These are phyloP conservation scores for Caenorhabditis sp. DNA, from an alignment of 2,888 invertebrate species.

Conservation along the genomic window DNA sequence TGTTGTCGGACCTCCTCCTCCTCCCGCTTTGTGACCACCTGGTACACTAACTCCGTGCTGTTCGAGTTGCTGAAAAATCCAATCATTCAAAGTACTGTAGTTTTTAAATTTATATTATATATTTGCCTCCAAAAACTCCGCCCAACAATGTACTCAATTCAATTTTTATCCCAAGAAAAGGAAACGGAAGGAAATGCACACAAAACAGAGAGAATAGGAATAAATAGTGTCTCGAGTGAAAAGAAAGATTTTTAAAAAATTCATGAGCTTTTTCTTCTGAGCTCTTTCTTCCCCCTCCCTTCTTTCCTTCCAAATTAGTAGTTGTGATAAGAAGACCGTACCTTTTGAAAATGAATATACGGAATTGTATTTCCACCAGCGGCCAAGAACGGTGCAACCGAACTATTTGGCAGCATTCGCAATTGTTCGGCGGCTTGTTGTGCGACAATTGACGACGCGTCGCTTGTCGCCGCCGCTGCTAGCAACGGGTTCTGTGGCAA, in stretches of 20 bases:
- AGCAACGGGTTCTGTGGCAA: slow-evolving; percentile 12
- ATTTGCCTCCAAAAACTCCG: not conserved
- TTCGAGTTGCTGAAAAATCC: not conserved
- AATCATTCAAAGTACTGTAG: no score
- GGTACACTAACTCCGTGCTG: not conserved
- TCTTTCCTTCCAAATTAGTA: no score
- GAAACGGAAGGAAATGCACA: not conserved
- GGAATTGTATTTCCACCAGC: slow-evolving; percentile 10
- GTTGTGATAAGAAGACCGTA: no score
- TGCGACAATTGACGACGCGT: slow-evolving; percentile 5
- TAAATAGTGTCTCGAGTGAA: not conserved
- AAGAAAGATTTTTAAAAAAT: not conserved
- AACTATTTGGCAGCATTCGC: not conserved
- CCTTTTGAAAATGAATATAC: slow-evolving; percentile 3
- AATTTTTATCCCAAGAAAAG: not conserved
- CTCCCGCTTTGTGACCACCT: not conserved
- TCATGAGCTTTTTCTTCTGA: no score
- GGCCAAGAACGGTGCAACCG: slow-evolving; percentile 7
- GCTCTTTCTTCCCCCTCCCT: no score
- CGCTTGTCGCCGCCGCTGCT: not conserved
- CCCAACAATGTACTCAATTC: not conserved
- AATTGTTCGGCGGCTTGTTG: slow-evolving; percentile 6
- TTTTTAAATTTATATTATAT: no score
- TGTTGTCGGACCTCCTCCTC: not conserved
- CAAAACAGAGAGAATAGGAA: not conserved